A percentile compares a stretch with the other conserved stretches of the same genome.
phyloP scores from a whole-genome alignment of 2,113 vertebrate species.

The Falcunculus frontatus region DNA sequence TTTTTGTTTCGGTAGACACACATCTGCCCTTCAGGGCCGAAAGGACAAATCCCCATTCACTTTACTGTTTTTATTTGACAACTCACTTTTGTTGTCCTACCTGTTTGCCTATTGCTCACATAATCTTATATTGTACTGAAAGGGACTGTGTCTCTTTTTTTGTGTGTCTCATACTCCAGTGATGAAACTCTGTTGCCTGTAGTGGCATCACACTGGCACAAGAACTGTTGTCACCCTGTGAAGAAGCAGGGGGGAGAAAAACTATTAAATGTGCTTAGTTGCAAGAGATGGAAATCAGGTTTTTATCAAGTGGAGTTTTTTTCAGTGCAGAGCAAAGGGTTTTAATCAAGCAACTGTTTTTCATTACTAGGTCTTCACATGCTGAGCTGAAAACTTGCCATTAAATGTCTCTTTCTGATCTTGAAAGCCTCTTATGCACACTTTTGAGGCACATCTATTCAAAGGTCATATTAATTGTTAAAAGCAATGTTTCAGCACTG shows the following conservation, averaged over 20 bases:
- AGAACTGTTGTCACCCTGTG: not conserved
- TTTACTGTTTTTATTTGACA: not conserved
- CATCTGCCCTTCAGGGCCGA: not conserved
- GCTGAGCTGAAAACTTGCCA: slow-evolving; percentile 23
- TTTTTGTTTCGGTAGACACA: not conserved
- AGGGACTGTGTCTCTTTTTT: not conserved
- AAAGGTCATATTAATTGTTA: slow-evolving; percentile 24
- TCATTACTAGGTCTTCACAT: not conserved
- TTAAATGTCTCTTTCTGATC: slow-evolving; percentile 27
- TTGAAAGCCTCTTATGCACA: slow-evolving; percentile 3
- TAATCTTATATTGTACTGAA: not conserved
- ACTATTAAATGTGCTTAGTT: not conserved
- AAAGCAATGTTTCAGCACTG: not conserved
- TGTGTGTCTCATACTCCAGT: not conserved
- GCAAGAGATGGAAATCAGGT: not conserved
- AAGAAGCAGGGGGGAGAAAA: not conserved
- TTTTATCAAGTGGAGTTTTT: not conserved
- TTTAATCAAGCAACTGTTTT: slow-evolving; percentile 32
- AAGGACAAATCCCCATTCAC: not conserved
- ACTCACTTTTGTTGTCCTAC: not conserved
- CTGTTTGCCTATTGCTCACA: not conserved
- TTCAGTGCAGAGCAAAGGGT: not conserved
- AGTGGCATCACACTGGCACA: not conserved
- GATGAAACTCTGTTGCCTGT: not conserved
- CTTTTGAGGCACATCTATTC: not conserved